Base-by-base conservation (phyloP, 1,140 invertebrate genomes). In the Trachelipus rathkii region DNA sequence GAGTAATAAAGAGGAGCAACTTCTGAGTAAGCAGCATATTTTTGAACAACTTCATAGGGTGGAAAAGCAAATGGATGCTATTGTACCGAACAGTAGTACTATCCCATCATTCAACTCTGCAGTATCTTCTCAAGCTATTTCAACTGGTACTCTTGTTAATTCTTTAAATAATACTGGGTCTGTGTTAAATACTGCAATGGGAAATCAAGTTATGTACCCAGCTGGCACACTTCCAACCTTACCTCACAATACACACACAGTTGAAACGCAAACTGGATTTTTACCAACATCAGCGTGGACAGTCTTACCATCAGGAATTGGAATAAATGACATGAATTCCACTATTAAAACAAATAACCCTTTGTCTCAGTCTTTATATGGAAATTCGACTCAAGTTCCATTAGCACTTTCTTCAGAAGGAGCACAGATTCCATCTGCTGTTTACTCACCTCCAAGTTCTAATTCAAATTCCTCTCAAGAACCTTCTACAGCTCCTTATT, bases 1-100 rank as follows among this genome's bases (percentile, higher is more conserved):
- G 21, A 72, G 73, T 60, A 84, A 84, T 67, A 84, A 86, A 78
- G 90, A 91, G 80, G 90, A 92, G 73, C 89, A 91, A 80, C 89
- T 90, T 69, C 84, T 89, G 19, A 88, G 91, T 78, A 92, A 92
- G 81, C 90, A 92, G 84, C 90, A 91, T 83, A 92, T 93, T 82
- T 86, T 92, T 9, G 91, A 93, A 82, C 91, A 93, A 84, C 84
- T 93, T 76, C 90, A 93, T 85, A 89, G 78, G 53, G 81, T 81
- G 11, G 78, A 81, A 60, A 79, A 75, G 69, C 78, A 81, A 69
- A 73, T 81, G 15, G 73, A 75, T 23, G 75, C 50, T 15, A 60
- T 60, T 60, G 50, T 13, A 60, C 11, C 50, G 8, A 60, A 19
- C 19, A 19, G 50, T 8, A 60, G 19, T 60, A 4, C 50, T 8